Percentiles rank a stretch among this genome's conserved stretches.
phyloP scores from a whole-genome alignment of 23 tunicate genomes.

The Phallusia fumigata region DNA sequence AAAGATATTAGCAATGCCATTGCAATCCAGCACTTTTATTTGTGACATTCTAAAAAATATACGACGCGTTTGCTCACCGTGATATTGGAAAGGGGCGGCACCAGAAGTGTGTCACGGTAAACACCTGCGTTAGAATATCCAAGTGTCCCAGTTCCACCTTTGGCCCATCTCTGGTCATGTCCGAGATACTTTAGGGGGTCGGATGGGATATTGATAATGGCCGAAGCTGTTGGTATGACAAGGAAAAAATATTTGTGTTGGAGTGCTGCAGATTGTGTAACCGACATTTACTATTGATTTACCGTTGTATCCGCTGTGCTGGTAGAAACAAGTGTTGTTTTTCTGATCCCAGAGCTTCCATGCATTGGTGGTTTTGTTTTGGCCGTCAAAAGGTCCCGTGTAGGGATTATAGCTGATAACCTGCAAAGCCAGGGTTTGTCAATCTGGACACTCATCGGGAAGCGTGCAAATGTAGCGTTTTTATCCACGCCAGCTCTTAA shows the following conservation, averaged over 20 bases:
- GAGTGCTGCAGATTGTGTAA: too few relatives aligned
- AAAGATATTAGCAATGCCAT: background rate
- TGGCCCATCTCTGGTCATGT: constrained; percentile 31
- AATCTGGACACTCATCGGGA: too few relatives aligned
- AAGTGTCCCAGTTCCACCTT: constrained; percentile 26
- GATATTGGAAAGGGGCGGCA: constrained; percentile 60
- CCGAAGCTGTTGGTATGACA: background rate
- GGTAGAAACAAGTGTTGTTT: constrained; percentile 21
- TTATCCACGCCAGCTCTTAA: too few relatives aligned
- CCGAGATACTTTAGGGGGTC: constrained; percentile 32
- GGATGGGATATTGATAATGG: background rate
- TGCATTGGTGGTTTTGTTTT: constrained; percentile 7
- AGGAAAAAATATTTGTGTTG: background rate
- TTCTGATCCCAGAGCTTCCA: constrained; percentile 29
- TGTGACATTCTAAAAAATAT: too few relatives aligned
- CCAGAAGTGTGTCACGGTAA: constrained; percentile 46
- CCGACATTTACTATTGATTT: background rate
- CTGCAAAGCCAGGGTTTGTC: constrained; percentile 8
- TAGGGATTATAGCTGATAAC: constrained; percentile 67
- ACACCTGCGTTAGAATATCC: constrained; percentile 41
- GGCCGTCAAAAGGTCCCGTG: constrained; percentile 45
- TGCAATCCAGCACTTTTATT: background rate
- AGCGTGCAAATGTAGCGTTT: too few relatives aligned
- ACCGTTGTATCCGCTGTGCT: constrained; percentile 34
- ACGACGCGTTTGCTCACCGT: constrained; percentile 29